Percentiles rank a stretch among this genome's conserved stretches.
These are phyloP conservation scores for Delia radicum DNA, from an alignment of 1,140 invertebrate species.

Conservation along the genomic window DNA sequence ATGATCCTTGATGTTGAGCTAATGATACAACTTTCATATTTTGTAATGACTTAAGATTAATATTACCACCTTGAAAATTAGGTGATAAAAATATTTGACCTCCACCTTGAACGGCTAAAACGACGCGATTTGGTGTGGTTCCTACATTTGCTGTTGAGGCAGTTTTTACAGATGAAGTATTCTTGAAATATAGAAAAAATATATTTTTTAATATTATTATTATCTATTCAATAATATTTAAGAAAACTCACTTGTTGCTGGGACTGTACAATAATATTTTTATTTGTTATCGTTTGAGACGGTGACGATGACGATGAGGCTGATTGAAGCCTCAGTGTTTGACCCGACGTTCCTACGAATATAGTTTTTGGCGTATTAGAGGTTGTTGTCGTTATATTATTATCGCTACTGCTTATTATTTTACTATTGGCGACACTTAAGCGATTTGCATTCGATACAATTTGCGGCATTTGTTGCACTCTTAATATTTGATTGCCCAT, in stretches of 20 bases:
- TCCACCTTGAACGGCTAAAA: constrained; percentile 64
- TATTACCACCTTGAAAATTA: constrained; percentile 59
- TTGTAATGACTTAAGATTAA: constrained; percentile 70
- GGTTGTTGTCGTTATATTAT: constrained; percentile 11
- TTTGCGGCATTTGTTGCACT: constrained; percentile 35
- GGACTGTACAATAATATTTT: constrained; percentile 39
- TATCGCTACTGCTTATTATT: neutral
- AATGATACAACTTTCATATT: constrained; percentile 66
- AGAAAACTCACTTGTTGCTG: constrained; percentile 10
- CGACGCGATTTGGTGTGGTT: constrained; percentile 58
- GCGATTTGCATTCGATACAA: constrained; percentile 27
- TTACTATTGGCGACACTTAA: neutral
- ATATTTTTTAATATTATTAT: neutral
- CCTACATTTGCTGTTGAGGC: neutral
- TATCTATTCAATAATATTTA: constrained; percentile 25
- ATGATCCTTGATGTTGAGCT: constrained; percentile 18
- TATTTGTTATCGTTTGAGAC: constrained; percentile 10
- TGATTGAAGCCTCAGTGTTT: constrained; percentile 41
- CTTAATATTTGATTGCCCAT: constrained; percentile 56
- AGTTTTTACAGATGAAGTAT: neutral
- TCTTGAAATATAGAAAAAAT: constrained; percentile 22
- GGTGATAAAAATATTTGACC: constrained; percentile 62
- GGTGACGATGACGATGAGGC: constrained; percentile 23
- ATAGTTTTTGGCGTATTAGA: constrained; percentile 38
- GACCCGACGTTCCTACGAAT: constrained; percentile 40